Evolutionary conservation across 1,140 invertebrate species (phyloP).

Genomic region (Grapholita molesta): DNA sequence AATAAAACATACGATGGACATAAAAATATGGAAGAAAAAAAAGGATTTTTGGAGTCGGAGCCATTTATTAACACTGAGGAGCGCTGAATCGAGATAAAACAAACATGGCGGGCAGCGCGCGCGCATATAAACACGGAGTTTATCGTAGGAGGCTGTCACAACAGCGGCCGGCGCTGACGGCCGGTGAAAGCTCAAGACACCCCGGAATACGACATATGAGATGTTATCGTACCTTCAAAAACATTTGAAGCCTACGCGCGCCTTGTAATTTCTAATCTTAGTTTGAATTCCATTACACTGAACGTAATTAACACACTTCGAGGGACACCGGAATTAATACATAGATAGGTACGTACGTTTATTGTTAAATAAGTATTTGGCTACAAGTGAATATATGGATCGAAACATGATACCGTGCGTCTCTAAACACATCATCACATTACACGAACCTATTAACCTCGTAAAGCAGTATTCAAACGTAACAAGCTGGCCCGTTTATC

Average conservation of each 20-base stretch:
- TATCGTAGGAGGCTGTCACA: constrained; percentile 77
- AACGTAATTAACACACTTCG: constrained; percentile 41
- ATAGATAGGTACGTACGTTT: not conserved
- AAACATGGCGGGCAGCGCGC: constrained; percentile 73
- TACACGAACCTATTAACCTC: constrained; percentile 43
- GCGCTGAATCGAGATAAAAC: constrained; percentile 72
- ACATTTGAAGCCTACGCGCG: constrained; percentile 66
- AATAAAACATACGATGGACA: constrained; percentile 68
- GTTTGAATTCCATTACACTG: constrained; percentile 33
- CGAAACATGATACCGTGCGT: constrained; percentile 17
- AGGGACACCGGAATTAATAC: constrained; percentile 37
- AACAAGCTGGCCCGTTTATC: constrained; percentile 61
- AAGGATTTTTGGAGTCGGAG: constrained; percentile 66
- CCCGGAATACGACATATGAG: constrained; percentile 51
- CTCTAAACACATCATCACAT: constrained; percentile 33
- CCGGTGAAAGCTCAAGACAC: constrained; percentile 70
- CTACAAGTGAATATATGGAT: constrained; percentile 20
- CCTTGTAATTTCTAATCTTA: constrained; percentile 36
- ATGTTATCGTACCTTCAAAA: constrained; percentile 50
- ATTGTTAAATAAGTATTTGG: constrained; percentile 16
- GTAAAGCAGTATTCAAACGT: constrained; percentile 60
- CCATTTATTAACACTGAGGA: constrained; percentile 72
- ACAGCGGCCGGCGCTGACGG: constrained; percentile 62
- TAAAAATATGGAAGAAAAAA: constrained; percentile 53
- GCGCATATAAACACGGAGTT: constrained; percentile 69